Evolutionary conservation across 1,140 invertebrate genomes (phyloP).

Genomic region (Diabrotica virgifera): DNA sequence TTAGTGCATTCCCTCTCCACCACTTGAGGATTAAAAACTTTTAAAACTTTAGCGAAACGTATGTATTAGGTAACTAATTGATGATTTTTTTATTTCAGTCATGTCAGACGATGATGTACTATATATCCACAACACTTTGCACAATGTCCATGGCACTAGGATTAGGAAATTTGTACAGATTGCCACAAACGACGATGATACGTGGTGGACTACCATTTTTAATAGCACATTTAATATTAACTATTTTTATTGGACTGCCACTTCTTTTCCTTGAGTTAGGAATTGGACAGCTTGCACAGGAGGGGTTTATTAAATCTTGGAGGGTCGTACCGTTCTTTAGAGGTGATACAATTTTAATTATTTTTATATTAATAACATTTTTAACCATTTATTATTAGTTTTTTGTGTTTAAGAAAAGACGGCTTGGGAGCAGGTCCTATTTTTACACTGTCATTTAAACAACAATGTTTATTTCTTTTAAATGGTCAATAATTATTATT

Average conservation of each 20-base stretch:
- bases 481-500: too few relatives aligned
- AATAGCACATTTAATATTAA: conserved; percentile 62
- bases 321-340: conserved; percentile 75
- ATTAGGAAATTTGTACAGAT: conserved; percentile 53
- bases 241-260: conserved; percentile 66
- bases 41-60: not conserved
- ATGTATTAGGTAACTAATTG: not conserved
- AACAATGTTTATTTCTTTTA: too few relatives aligned
- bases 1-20: too few relatives aligned
- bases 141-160: conserved; percentile 54
- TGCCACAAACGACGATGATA: conserved; percentile 53
- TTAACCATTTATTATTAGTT: too few relatives aligned
- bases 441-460: too few relatives aligned
- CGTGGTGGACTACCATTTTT: conserved; percentile 63
- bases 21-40: too few relatives aligned
- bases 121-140: conserved; percentile 46
- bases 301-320: conserved; percentile 75
- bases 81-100: conserved; percentile 37
- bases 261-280: conserved; percentile 73
- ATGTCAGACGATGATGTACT: conserved; percentile 44
- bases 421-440: too few relatives aligned
- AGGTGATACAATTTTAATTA: conserved; percentile 52
- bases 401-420: too few relatives aligned
- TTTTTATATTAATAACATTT: too few relatives aligned
- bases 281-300: conserved; percentile 74